Evolutionary conservation across 2,888 invertebrate species (phyloP).

Genomic region (Plebejus argus): DNA sequence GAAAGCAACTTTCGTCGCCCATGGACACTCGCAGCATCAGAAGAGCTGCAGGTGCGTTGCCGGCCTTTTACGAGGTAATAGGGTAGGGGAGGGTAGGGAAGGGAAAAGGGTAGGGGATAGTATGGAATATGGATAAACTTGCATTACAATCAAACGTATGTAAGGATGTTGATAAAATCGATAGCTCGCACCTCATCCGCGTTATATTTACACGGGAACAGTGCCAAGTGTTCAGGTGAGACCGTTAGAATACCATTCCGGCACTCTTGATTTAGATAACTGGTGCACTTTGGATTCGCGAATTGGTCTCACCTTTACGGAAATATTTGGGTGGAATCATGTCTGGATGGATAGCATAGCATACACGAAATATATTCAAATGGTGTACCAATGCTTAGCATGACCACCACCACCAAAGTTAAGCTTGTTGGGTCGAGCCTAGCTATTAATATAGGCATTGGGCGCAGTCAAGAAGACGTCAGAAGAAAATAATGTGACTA

Average conservation of each 20-base stretch:
- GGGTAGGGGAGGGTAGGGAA: neutral
- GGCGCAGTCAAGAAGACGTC: no score
- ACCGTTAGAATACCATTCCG: constrained; percentile 55
- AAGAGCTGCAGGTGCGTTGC: no score
- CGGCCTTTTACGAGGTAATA: no score
- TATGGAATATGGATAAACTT: neutral
- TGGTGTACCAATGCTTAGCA: no score
- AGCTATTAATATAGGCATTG: no score
- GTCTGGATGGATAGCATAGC: neutral
- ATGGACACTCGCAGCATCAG: no score
- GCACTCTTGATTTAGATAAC: constrained; percentile 51
- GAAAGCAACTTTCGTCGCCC: no score
- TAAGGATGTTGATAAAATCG: constrained; percentile 10
- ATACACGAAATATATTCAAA: neutral
- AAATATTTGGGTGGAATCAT: neutral
- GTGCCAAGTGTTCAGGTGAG: constrained; percentile 68
- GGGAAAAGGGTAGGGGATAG: no score
- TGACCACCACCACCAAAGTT: no score
- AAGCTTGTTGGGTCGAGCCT: no score
- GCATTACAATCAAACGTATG: constrained; percentile 3
- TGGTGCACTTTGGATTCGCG: constrained; percentile 34
- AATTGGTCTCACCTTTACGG: neutral
- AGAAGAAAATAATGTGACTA: no score
- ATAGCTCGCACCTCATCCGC: constrained; percentile 35
- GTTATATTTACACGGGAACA: constrained; percentile 32